Conservation (phyloP, 2,797 vertebrate species). For the Trichosurus vulpecula region DNA sequence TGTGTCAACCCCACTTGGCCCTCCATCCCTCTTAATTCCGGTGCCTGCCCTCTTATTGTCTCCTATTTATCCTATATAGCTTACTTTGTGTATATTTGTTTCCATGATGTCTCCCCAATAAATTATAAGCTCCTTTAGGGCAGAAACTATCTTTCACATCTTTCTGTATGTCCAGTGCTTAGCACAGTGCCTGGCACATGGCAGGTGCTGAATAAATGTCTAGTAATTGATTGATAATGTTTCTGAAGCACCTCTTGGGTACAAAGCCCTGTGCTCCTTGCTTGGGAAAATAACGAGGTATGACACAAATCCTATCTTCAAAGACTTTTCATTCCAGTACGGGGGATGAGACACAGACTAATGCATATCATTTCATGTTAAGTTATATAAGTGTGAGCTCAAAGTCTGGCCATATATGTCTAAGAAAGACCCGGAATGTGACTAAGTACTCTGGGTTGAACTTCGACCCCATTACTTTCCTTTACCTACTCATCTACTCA, state of each 20-base stretch:
- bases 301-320: not conserved
- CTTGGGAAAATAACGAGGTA: not conserved
- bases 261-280: not conserved
- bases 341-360: not conserved
- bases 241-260: not conserved
- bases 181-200: not conserved
- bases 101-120: not conserved
- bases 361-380: not conserved
- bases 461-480: not conserved
- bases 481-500: not conserved
- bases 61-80: too few relatives aligned
- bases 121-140: too few relatives aligned
- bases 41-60: not conserved
- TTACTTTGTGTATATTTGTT: not conserved
- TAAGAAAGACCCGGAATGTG: not conserved
- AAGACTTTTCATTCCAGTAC: not conserved
- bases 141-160: rapidly evolving
- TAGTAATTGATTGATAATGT: not conserved
- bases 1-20: not conserved
- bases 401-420: not conserved
- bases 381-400: not conserved
- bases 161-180: not conserved
- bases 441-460: not conserved
- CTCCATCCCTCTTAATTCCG: not conserved
- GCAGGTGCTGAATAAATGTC: not conserved